Percentiles rank a stretch among this genome's conserved stretches.
Evolutionary conservation across 2,113 vertebrate genomes (phyloP).

Genomic region (Phylloscopus trochilus): DNA sequence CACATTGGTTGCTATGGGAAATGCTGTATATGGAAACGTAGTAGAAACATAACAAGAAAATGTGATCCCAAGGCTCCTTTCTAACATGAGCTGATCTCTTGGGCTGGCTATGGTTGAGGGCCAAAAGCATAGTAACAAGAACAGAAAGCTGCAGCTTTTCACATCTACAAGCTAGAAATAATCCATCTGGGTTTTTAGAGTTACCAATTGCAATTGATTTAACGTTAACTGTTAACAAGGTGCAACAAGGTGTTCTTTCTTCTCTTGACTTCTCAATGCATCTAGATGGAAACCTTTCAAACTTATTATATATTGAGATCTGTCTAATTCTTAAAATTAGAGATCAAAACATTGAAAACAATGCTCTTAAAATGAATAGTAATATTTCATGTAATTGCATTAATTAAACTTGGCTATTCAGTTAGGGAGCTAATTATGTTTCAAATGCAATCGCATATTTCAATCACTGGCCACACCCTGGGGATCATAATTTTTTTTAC

Average conservation of each 20-base stretch:
- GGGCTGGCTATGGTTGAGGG: not conserved
- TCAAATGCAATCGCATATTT: slow-evolving; percentile 47
- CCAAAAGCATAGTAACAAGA: not conserved
- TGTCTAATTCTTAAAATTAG: slow-evolving; percentile 50
- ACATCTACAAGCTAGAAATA: not conserved
- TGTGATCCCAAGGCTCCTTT: not conserved
- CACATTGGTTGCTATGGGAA: not conserved
- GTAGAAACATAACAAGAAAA: not conserved
- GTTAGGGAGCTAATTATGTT: slow-evolving; percentile 67
- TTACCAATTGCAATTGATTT: not conserved
- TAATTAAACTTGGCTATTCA: slow-evolving; percentile 58
- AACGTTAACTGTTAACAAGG: not conserved
- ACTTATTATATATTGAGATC: slow-evolving; percentile 29
- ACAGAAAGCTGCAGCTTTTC: not conserved
- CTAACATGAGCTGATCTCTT: not conserved
- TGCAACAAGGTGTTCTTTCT: not conserved
- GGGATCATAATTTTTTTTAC: not conserved
- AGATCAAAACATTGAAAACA: slow-evolving; percentile 39
- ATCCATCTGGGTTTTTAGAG: not conserved
- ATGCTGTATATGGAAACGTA: not conserved
- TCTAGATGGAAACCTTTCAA: slow-evolving; percentile 24
- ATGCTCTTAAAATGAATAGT: slow-evolving; percentile 48
- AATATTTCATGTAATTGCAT: slow-evolving; percentile 55
- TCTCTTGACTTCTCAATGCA: not conserved
- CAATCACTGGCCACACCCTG: slow-evolving; percentile 39